Evolutionary conservation across 2,888 invertebrate species (phyloP), one percentile per base, ranked within the genome.

Genomic region (Psococerastis gibbosa): DNA sequence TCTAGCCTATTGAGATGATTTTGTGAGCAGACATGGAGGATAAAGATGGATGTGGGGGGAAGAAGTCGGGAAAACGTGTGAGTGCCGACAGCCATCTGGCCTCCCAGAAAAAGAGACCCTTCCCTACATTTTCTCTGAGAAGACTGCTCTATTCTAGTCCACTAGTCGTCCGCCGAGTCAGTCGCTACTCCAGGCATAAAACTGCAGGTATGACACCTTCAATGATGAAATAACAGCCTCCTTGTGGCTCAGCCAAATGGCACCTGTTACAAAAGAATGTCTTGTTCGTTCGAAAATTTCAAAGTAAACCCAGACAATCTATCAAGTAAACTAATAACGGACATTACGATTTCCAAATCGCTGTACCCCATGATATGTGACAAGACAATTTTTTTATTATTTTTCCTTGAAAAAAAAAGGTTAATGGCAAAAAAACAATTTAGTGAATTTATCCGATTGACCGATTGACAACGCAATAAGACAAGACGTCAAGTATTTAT

Each of bases 71-170:
- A 11, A 27, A 27, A 11, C 6, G 11, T 6, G 11, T 9, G 8
- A 27, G 8, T 27, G 6, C 27, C 27, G 27, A 27, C 27, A 27
- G 27, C 27, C 27, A 27, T 16, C 41, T 43, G 59, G 64, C 54
- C 60, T 61, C 46, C 49, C 64, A 58, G 48, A 58, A 61, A 35
- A 63, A 64, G 49, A 59, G 61, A 43, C 58, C 63, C 13, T 60
- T 70, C 51, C 62, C 67, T 18, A 58, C 78, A 53, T 76, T 77
- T 67, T 79, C 78, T 16, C 60, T 79, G 32, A 68, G 78, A 38
- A 69, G 77, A 48, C 63, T 80, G 49, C 67, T 79, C 46, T 74
- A 78, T 46, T 74, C 78, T 52, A 77, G 76, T 57, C 78, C 78
- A 2, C 65, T 78, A 16, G 68, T 78, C 45, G 75, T 75, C 31